phyloP scores from a whole-genome alignment of 2,797 vertebrate genomes.

The Tragopan temminckii region DNA sequence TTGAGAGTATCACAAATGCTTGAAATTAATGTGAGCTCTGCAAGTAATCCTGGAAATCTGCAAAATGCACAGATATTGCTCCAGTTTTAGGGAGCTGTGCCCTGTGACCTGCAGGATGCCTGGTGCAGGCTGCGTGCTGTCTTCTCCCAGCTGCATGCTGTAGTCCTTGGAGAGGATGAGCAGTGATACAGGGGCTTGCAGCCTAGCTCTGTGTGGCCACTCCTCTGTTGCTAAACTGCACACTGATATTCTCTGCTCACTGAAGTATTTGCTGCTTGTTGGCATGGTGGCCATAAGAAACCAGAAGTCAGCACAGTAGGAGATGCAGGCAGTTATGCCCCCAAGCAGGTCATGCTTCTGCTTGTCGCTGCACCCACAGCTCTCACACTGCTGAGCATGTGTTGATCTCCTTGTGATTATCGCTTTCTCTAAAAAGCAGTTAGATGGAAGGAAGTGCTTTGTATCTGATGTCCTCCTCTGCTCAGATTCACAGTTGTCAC shows the following conservation, averaged over 20 bases:
- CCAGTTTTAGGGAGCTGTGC: not conserved
- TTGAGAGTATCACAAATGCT: not conserved
- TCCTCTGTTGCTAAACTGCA: not conserved
- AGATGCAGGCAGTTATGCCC: not conserved
- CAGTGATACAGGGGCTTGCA: not conserved
- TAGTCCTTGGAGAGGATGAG: not conserved
- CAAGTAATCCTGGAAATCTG: not conserved
- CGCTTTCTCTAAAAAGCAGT: not conserved
- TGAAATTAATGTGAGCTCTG: not conserved
- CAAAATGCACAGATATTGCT: not conserved
- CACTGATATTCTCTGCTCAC: not conserved
- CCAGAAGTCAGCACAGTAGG: not conserved
- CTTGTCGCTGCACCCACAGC: not conserved
- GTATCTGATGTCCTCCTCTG: not conserved
- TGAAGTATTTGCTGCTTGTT: not conserved
- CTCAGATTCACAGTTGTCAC: not conserved
- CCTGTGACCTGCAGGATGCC: not conserved
- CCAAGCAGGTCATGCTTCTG: not conserved
- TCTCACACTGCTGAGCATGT: not conserved
- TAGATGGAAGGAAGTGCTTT: not conserved
- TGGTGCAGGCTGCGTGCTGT: rapidly evolving
- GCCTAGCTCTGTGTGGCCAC: no score
- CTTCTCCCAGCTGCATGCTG: rapidly evolving
- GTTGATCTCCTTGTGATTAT: not conserved
- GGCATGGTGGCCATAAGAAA: not conserved